A percentile compares a stretch with the other conserved stretches of the same genome.
Evolutionary conservation across 2,888 invertebrate species (phyloP).

Genomic region (Tinea trinotella): DNA sequence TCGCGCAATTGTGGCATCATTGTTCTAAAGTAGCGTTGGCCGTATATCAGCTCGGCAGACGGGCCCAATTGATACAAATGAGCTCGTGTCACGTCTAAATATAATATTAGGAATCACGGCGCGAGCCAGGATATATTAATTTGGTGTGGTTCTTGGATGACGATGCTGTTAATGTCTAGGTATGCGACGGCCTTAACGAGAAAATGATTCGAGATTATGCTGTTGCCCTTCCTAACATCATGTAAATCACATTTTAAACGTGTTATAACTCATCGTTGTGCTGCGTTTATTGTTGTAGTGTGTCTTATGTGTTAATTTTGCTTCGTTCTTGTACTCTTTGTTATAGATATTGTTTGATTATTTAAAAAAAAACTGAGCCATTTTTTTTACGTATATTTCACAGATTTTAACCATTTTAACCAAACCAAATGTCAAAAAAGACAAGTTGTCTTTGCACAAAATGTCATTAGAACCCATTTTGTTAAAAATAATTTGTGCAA

Average conservation of each 20-base stretch:
- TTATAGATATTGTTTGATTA: too few species aligned
- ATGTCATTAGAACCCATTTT: too few species aligned
- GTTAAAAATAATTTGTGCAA: too few species aligned
- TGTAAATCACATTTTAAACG: slow-evolving; percentile 18
- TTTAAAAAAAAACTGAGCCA: too few species aligned
- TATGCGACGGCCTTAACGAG: slow-evolving; percentile 15
- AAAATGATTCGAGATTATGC: slow-evolving; percentile 18
- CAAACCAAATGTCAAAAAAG: too few species aligned
- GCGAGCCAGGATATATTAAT: slow-evolving; percentile 73
- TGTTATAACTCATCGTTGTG: slow-evolving; percentile 10
- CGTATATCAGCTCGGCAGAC: slow-evolving; percentile 68
- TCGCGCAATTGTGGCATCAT: slow-evolving; percentile 68
- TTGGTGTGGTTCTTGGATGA: slow-evolving; percentile 61
- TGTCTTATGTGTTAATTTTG: neutral
- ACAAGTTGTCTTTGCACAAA: too few species aligned
- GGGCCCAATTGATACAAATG: slow-evolving; percentile 71
- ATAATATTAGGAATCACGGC: slow-evolving; percentile 74
- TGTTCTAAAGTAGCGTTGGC: slow-evolving; percentile 70
- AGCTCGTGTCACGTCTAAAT: slow-evolving; percentile 72
- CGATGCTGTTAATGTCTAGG: slow-evolving; percentile 29
- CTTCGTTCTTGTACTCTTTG: neutral
- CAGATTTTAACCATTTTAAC: too few species aligned
- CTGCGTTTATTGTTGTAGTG: neutral
- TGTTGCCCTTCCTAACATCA: neutral
- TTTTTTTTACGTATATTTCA: too few species aligned